Evolutionary conservation across 1,140 invertebrate species (phyloP).

Genomic region (Hermatobates lingyangjiaoensis): DNA sequence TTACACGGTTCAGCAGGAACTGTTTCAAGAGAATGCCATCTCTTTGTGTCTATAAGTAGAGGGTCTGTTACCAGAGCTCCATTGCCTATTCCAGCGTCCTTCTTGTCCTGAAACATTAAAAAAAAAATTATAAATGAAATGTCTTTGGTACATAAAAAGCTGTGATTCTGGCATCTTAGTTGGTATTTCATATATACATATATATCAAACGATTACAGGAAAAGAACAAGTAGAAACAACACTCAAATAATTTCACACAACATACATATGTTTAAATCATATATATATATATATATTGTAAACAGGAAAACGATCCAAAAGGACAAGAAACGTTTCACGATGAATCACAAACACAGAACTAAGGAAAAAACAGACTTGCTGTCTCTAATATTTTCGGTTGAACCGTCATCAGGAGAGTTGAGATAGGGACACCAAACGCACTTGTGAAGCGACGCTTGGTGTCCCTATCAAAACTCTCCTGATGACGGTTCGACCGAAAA

Average conservation of each 20-base stretch:
- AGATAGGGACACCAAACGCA: no score
- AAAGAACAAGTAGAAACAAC: neutral
- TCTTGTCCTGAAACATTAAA: slow-evolving; percentile 8
- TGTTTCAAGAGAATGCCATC: slow-evolving; percentile 54
- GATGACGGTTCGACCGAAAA: no score
- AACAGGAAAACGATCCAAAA: no score
- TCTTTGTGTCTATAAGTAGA: slow-evolving; percentile 34
- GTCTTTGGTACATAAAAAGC: neutral
- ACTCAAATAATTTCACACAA: neutral
- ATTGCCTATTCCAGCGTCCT: slow-evolving; percentile 22
- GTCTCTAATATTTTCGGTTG: no score
- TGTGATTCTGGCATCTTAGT: neutral
- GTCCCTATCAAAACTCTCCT: no score
- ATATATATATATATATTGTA: no score
- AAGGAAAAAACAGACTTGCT: no score
- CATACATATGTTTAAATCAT: neutral
- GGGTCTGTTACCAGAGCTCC: slow-evolving; percentile 27
- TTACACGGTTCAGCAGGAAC: slow-evolving; percentile 32
- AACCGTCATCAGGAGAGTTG: no score
- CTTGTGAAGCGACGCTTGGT: no score
- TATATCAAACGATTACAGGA: no score
- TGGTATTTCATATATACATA: neutral
- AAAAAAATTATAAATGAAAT: neutral
- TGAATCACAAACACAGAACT: no score
- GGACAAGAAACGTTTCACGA: no score